Conservation (phyloP, 2,888 invertebrate genomes). For the Lochmaea crataegi region DNA sequence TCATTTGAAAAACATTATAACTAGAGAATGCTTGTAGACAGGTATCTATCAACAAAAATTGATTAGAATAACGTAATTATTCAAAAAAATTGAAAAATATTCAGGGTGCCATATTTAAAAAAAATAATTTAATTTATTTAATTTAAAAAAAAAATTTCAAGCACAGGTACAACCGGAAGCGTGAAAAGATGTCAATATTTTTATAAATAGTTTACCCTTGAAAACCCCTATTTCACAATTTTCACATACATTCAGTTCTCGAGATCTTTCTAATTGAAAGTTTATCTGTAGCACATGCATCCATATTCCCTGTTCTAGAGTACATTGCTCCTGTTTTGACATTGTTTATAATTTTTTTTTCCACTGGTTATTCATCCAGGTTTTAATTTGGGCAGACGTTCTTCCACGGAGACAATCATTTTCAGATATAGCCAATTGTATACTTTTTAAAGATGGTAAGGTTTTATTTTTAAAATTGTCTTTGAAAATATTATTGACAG, state of each 20-base stretch:
- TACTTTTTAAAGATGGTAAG: conserved; percentile 19
- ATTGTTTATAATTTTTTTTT: background rate
- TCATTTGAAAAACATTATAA: too few species aligned
- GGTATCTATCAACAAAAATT: too few species aligned
- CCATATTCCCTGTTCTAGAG: background rate
- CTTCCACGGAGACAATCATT: conserved; percentile 10
- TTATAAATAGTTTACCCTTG: background rate
- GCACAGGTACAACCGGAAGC: too few species aligned
- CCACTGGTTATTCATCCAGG: conserved; percentile 26
- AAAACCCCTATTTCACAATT: too few species aligned
- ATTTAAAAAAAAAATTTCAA: too few species aligned
- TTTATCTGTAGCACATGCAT: background rate
- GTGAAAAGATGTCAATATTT: background rate
- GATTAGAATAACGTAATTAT: too few species aligned
- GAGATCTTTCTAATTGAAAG: background rate
- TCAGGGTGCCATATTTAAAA: too few species aligned
- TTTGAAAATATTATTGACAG: conserved; percentile 2
- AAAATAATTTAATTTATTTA: too few species aligned
- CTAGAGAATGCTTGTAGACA: too few species aligned
- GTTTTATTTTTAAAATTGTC: conserved; percentile 15
- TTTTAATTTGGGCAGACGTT: conserved; percentile 27
- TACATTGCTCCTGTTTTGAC: background rate
- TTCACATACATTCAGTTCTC: background rate
- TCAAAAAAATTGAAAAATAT: too few species aligned
- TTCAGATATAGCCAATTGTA: conserved; percentile 10